Evolutionary conservation across 37 sponge, comb jelly and placozoan genomes (phyloP), one percentile per base, ranked within the genome.

Genomic region (Cladorhizidae sp.): DNA sequence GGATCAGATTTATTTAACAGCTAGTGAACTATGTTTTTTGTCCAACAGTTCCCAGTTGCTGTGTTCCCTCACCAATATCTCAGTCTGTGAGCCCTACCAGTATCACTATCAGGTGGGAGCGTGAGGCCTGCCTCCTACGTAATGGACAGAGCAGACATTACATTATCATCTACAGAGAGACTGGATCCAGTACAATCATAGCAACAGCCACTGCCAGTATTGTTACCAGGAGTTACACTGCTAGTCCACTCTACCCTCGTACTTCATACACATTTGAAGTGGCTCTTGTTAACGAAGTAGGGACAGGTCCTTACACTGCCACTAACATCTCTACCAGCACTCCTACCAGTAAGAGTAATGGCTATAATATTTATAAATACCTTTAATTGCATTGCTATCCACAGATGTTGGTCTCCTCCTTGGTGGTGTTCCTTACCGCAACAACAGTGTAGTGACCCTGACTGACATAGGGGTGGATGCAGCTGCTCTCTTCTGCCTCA

Each of bases 71-170:
- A 22, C 3, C 69, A 12, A 56, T 31, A 45, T 12, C 49, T 37
- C 52, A 29, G 9, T 33, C 71, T 21, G 56, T 50, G 9, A 69
- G 38, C 33, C 40, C 37, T 5, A 51, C 56, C 25, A 80, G 57
- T 15, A 29, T 81, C 43, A 76, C 70, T 33, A 36, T 84, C 57
- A 20, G 17, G 3, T 84, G 84, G 84, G 67, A 42, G 22, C 45
- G 36, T 52, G 70, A 75, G 3, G 52, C 43, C 42, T 84, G 84
- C 40, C 40, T 52, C 42, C 55, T 75, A n/a, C 76, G 55, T 9
- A 84, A 84, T 54, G 57, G 84, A 38, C 70, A 67, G 21, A 83
- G 73, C 15, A 67, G 55, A 67, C 56, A 68, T n/a, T 84, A 84
- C 77, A 64, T n/a, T 31, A 58, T 84, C 22, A 29, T 49, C 28